phyloP scores from a whole-genome alignment of 2,113 vertebrate species.

The Jaculus jaculus region DNA sequence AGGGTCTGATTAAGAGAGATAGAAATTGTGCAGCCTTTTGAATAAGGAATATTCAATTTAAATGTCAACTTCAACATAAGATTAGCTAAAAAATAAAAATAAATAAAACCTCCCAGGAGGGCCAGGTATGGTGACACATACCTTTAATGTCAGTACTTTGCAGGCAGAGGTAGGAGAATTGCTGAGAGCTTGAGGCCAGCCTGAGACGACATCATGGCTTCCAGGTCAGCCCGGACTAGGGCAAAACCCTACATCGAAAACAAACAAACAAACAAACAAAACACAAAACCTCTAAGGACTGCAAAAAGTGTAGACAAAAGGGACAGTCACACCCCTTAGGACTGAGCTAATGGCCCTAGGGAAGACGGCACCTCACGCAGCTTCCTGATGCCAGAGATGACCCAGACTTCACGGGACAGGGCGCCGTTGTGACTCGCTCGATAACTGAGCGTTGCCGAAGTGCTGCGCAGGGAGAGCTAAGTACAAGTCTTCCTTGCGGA shows the following conservation, averaged over 20 bases:
- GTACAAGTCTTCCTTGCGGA: not conserved
- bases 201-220: too few species aligned
- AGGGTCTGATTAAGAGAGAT: not conserved
- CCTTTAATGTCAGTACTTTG: too few species aligned
- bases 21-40: not conserved
- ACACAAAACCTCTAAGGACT: not conserved
- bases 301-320: not conserved
- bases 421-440: not conserved
- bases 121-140: too few species aligned
- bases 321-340: not conserved
- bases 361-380: not conserved
- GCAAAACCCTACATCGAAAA: too few species aligned
- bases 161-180: too few species aligned
- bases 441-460: not conserved
- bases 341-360: not conserved
- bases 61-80: not conserved
- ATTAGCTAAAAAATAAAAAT: not conserved
- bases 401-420: not conserved
- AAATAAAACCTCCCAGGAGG: too few species aligned
- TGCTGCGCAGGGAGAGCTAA: not conserved
- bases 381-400: not conserved
- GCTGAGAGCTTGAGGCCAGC: too few species aligned
- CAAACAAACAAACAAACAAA: too few species aligned
- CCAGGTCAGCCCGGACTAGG: too few species aligned
- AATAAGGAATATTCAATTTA: not conserved